Conservation (phyloP, 2,797 vertebrate genomes). For the Falco naumanni region DNA sequence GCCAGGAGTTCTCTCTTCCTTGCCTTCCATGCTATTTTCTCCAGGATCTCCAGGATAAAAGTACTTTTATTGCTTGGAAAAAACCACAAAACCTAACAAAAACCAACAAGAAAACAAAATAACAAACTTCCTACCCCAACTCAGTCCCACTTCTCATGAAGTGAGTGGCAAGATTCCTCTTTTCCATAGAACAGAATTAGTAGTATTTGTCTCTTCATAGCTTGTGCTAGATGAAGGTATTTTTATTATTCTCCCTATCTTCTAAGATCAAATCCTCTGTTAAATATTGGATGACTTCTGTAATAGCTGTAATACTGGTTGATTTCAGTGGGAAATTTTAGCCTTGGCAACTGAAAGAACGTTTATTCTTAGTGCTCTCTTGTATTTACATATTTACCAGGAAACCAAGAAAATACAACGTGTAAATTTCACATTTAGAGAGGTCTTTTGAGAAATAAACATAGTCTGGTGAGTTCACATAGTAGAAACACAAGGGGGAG, state of each 20-base stretch:
- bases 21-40: background rate
- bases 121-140: background rate
- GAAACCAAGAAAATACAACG: background rate
- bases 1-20: background rate
- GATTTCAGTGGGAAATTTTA: background rate
- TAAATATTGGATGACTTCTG: background rate
- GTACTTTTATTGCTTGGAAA: background rate
- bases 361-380: background rate
- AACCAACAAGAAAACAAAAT: no score
- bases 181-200: background rate
- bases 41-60: background rate
- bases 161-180: background rate
- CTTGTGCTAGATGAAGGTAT: background rate
- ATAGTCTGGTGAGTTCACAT: background rate
- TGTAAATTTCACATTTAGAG: background rate
- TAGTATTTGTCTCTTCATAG: background rate
- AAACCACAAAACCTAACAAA: background rate
- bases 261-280: background rate
- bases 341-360: background rate
- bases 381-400: background rate
- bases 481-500: conserved; percentile 34
- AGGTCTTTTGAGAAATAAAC: background rate
- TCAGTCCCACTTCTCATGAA: background rate
- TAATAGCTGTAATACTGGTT: background rate
- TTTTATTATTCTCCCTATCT: background rate